Evolutionary conservation across 2,888 invertebrate species (phyloP), one percentile per base, ranked within the genome.

Genomic region (Drosophila antonietae): DNA sequence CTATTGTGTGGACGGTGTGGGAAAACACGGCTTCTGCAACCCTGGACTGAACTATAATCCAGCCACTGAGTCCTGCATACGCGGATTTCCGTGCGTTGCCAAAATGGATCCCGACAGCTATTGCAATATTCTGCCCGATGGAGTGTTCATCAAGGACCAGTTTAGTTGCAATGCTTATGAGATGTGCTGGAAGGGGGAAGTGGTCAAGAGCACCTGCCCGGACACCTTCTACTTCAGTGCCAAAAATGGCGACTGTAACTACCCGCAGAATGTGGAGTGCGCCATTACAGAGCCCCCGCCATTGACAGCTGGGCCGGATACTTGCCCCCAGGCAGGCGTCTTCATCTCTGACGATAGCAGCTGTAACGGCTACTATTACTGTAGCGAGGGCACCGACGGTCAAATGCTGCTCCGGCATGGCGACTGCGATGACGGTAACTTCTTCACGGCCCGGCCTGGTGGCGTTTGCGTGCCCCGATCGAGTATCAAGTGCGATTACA

Each of bases 321-420:
- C 76, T 4, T 91, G 92, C 20, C 52, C 75, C 4, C 2, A 63
- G 1, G 67, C 79, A 0, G 91, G 83, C 8, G 74, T 64, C 14
- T 91, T 91, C 39, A 66, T 91, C 1, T 77, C 92, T 4, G 92
- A 91, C 53, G 73, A 80, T 31, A 31, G 35, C 1, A 81, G 80
- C 18, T 91, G 91, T 53, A 83, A 91, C 20, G 91, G 91, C 15
- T 92, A 91, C 51, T 92, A 84, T 46, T 91, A 88, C 14, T 91
- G 91, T 58, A 37, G 56, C 4, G 70, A 53, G 5, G 3, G 46
- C n/a, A n/a, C 31, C 5, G 52, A 67, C 2, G 83, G 73, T 0
- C 58, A 69, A 28, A 79, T 83, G 35, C 9, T 62, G 1, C 33
- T 91, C 41, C 60, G 75, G 49, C 90, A 87, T 46, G 88, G 83